Evolutionary conservation across 1,140 invertebrate genomes (phyloP).

Genomic region (Mercenaria mercenaria): DNA sequence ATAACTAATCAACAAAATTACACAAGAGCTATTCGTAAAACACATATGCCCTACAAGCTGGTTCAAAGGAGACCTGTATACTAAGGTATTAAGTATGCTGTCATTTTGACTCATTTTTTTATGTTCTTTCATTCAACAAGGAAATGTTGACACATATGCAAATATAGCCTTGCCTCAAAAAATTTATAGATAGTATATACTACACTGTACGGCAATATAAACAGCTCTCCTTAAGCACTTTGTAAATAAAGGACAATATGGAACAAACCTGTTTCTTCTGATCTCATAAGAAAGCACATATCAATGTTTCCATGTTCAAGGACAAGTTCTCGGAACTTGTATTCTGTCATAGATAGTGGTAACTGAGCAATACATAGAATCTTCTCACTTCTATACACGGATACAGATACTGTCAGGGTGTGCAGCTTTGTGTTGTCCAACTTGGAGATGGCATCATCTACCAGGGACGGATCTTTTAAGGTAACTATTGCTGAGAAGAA

Average conservation of each 20-base stretch:
- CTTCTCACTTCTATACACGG: slow-evolving; percentile 87
- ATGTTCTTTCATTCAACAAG: too few relatives aligned
- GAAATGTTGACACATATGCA: too few relatives aligned
- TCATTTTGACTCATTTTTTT: too few relatives aligned
- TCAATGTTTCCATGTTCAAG: slow-evolving; percentile 86
- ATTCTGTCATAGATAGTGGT: slow-evolving; percentile 86
- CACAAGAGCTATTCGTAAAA: too few relatives aligned
- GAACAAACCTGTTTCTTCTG: slow-evolving; percentile 87
- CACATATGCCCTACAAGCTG: too few relatives aligned
- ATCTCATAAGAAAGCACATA: slow-evolving; percentile 88
- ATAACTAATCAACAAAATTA: too few relatives aligned
- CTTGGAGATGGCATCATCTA: slow-evolving; percentile 59
- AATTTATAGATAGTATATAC: too few relatives aligned
- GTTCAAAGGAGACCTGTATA: too few relatives aligned
- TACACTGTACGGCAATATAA: too few relatives aligned
- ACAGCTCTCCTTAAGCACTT: too few relatives aligned
- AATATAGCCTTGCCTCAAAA: too few relatives aligned
- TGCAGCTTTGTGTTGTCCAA: slow-evolving; percentile 54
- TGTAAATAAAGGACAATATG: neutral
- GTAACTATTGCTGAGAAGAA: slow-evolving; percentile 51
- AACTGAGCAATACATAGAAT: slow-evolving; percentile 88
- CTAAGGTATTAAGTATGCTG: too few relatives aligned
- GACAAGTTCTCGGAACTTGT: slow-evolving; percentile 87
- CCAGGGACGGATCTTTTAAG: slow-evolving; percentile 44
- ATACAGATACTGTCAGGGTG: slow-evolving; percentile 78